Base-by-base conservation (phyloP, 2,888 invertebrate genomes). In the Agrenia bidenticulata region DNA sequence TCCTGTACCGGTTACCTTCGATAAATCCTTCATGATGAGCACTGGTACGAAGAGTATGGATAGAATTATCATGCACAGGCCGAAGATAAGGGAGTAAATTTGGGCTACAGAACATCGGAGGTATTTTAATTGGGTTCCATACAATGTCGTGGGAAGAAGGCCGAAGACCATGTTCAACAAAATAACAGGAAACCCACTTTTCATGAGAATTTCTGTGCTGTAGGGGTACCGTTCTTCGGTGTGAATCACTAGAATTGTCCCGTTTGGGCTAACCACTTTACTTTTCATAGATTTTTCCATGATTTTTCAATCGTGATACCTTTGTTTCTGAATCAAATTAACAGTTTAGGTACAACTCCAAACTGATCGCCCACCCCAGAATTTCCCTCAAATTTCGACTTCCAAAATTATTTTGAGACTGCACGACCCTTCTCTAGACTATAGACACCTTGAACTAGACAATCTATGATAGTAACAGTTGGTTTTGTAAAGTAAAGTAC, bases 141-240 rank as follows among this genome's bases (percentile, higher is more conserved):
- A 60, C 27, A 74, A 42, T 1, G 69, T 68, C 5, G 71, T 49
- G 0, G 74, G 74, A 1, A 73, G 58, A 2, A 74, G 55, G n/a
- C 72, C 72, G 45, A 71, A 64, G 2, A 64, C 26, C 66, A 73
- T 72, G 64, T 74, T 74, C 1, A 74, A 54, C 5, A 72, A 60
- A 24, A 69, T 67, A 13, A 74, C 54, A 23, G 19, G 21, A 41
- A 71, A 73, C 13, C 71, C 74, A 17, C 65, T 24, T 2, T 19
- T 9, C 70, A 71, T 73, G 1, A 74, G 51, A 2, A 69, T 50
- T 32, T 70, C 63, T 1, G 63, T 56, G 9, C 70, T 62, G 49
- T 54, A 55, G 5, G 72, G 70, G 51, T 63, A 68, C 1, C 63
- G 57, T 54, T 72, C 72, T 37, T 72, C 66, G 1, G 49, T 39